A percentile compares a stretch with the other conserved stretches of the same genome.
These are phyloP conservation scores for Lepidostoma basale DNA, from an alignment of 1,140 invertebrate species.

Conservation along the genomic window DNA sequence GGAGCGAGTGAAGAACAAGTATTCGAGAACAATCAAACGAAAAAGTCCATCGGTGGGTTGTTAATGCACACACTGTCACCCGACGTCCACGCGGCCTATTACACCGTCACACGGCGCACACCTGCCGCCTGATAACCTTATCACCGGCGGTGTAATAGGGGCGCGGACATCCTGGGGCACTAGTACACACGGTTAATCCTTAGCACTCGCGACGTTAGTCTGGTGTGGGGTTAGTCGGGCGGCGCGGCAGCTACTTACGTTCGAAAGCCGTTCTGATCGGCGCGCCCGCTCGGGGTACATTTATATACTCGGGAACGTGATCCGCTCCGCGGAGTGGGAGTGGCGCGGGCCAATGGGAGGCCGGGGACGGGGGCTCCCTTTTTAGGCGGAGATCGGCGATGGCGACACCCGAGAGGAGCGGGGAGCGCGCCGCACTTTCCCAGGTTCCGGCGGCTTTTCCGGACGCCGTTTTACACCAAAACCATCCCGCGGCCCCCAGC, in stretches of 20 bases:
- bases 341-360: constrained; percentile 53
- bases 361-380: constrained; percentile 62
- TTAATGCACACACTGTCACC: constrained; percentile 31
- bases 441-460: constrained; percentile 23
- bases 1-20: neutral
- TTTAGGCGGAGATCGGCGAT: constrained; percentile 64
- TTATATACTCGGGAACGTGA: constrained; percentile 90
- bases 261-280: constrained; percentile 91
- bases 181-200: constrained; percentile 43
- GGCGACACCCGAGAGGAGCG: constrained; percentile 36
- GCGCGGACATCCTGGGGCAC: constrained; percentile 34
- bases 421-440: constrained; percentile 14
- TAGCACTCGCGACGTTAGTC: constrained; percentile 45
- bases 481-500: no score
- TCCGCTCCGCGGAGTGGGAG: constrained; percentile 59
- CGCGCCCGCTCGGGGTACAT: constrained; percentile 68
- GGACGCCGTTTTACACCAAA: neutral
- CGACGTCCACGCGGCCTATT: constrained; percentile 29
- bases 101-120: constrained; percentile 15
- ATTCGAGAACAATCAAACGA: neutral
- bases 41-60: neutral
- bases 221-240: constrained; percentile 33
- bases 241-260: constrained; percentile 64
- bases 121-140: constrained; percentile 14
- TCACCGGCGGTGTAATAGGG: constrained; percentile 31